These are phyloP conservation scores for Marronus borbonicus DNA, from an alignment of 2,888 invertebrate genomes.

Conservation along the genomic window DNA sequence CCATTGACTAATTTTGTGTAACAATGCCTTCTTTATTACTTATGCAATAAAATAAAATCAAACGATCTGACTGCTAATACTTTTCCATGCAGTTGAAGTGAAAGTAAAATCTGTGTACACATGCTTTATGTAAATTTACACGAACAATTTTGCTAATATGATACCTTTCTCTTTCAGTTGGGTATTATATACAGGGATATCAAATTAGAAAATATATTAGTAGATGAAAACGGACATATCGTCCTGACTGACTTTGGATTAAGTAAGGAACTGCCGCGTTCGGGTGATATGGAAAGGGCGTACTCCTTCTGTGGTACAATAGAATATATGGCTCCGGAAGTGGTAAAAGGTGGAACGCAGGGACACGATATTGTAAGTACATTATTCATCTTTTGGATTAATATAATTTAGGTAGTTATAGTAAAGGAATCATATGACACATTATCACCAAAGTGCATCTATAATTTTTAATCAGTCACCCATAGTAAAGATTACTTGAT, in stretches of 20 bases:
- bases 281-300: slow-evolving; percentile 77
- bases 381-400: slow-evolving; percentile 25
- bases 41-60: not conserved
- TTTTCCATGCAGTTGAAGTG: not conserved
- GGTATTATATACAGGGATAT: slow-evolving; percentile 99
- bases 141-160: slow-evolving; percentile 22
- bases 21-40: no score
- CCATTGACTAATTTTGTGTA: no score
- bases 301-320: slow-evolving; percentile 99
- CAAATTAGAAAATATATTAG: slow-evolving; percentile 96
- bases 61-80: not conserved
- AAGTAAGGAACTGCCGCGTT: slow-evolving; percentile 89
- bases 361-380: slow-evolving; percentile 96
- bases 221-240: slow-evolving; percentile 95
- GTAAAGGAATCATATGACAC: no score
- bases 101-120: slow-evolving; percentile 1
- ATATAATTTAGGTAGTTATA: not conserved
- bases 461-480: no score
- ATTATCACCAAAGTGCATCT: no score
- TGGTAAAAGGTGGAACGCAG: slow-evolving; percentile 85
- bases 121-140: slow-evolving; percentile 3
- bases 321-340: slow-evolving; percentile 96
- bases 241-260: slow-evolving; percentile 98
- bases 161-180: slow-evolving; percentile 76
- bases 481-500: no score